These are phyloP conservation scores for Epinotia ramella DNA, from an alignment of 2,888 invertebrate genomes.

Conservation along the genomic window DNA sequence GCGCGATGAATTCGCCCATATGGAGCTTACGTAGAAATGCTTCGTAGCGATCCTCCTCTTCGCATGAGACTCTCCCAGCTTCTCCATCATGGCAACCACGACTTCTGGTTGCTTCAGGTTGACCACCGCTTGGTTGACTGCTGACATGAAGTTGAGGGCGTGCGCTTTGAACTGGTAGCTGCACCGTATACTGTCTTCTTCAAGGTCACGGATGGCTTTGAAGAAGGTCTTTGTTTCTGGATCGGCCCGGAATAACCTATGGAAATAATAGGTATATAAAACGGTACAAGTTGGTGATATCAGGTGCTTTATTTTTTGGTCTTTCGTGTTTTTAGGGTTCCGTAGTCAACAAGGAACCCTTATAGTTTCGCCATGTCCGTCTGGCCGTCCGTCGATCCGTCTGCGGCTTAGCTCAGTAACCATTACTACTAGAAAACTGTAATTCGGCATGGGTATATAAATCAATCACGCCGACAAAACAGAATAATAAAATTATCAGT, in stretches of 20 bases:
- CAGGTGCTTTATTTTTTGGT: too few relatives aligned
- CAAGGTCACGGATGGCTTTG: slow-evolving; percentile 57
- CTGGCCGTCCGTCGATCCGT: too few relatives aligned
- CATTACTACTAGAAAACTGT: too few relatives aligned
- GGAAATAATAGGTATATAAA: slow-evolving; percentile 16
- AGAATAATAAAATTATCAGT: too few relatives aligned
- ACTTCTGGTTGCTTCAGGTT: slow-evolving; percentile 66
- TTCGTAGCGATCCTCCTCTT: slow-evolving; percentile 55
- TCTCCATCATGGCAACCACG: slow-evolving; percentile 66
- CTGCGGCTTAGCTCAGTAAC: too few relatives aligned
- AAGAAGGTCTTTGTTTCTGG: slow-evolving; percentile 65
- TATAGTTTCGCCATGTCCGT: too few relatives aligned
- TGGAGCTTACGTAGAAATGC: slow-evolving; percentile 65
- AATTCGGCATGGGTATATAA: too few relatives aligned
- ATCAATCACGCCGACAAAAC: too few relatives aligned
- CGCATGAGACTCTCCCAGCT: slow-evolving; percentile 66
- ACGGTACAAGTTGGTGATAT: too few relatives aligned
- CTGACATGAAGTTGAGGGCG: slow-evolving; percentile 66
- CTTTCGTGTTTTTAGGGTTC: too few relatives aligned
- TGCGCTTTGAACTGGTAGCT: slow-evolving; percentile 68
- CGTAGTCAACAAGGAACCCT: too few relatives aligned
- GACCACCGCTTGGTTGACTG: slow-evolving; percentile 60
- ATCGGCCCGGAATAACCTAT: slow-evolving; percentile 62
- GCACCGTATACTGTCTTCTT: slow-evolving; percentile 57
- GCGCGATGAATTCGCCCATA: neutral